These are phyloP conservation scores for Ranitomeya variabilis DNA, from an alignment of 2,113 vertebrate species.

Conservation along the genomic window DNA sequence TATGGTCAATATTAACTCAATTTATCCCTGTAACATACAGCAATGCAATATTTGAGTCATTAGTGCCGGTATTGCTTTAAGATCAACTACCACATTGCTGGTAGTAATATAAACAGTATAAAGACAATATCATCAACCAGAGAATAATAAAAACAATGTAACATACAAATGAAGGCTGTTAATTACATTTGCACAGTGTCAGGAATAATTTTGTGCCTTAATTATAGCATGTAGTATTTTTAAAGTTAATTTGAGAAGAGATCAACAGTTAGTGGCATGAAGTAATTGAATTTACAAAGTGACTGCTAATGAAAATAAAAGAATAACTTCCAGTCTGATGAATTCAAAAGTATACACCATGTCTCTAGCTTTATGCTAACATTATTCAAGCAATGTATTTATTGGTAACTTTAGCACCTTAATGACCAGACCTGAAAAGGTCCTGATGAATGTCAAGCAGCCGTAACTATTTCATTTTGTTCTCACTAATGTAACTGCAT, in stretches of 20 bases:
- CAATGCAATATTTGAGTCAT: background rate
- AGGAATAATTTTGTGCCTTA: background rate
- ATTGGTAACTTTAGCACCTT: background rate
- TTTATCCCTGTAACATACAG: background rate
- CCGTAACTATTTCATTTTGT: no score
- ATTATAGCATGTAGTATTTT: background rate
- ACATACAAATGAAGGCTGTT: background rate
- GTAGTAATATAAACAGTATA: background rate
- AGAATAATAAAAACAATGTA: slow-evolving; percentile 17
- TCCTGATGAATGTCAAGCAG: no score
- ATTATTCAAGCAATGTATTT: background rate
- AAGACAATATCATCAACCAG: background rate
- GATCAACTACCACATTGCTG: background rate
- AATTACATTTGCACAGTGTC: background rate
- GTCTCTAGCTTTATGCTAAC: background rate
- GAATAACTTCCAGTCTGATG: background rate
- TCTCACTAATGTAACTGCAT: no score
- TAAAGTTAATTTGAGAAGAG: slow-evolving; percentile 1
- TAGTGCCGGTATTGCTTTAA: background rate
- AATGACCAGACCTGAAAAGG: no score
- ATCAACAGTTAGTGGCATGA: background rate
- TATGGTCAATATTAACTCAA: slow-evolving; percentile 12
- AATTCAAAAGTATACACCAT: background rate
- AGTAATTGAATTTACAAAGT: slow-evolving; percentile 2
- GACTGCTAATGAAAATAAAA: background rate